These are phyloP conservation scores for Melanotaenia pygmaea DNA, from an alignment of 2,797 vertebrate species.

Conservation along the genomic window DNA sequence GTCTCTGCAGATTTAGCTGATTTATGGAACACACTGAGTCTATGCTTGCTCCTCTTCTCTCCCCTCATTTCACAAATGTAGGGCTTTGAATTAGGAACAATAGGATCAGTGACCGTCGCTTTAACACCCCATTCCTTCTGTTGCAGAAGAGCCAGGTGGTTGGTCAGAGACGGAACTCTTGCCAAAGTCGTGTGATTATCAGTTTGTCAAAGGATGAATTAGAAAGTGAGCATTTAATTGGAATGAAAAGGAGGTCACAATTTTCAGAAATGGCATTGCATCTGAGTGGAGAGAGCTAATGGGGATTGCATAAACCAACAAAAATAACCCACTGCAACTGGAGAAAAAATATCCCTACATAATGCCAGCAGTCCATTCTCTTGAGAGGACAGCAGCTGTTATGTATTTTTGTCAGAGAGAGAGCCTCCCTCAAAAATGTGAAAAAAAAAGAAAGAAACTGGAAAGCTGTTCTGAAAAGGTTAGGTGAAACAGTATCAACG, in stretches of 20 bases:
- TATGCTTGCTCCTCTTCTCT: conserved; percentile 47
- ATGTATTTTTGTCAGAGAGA: conserved; percentile 60
- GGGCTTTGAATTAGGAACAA: conserved; percentile 75
- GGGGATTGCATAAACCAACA: conserved; percentile 56
- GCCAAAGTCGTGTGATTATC: conserved; percentile 45
- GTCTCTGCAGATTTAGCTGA: conserved; percentile 80
- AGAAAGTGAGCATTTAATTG: conserved; percentile 69
- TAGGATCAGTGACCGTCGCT: conserved; percentile 50
- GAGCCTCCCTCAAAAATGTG: conserved; percentile 28
- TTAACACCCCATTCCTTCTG: conserved; percentile 53
- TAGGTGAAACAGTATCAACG: conserved; percentile 47
- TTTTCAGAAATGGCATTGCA: conserved; percentile 67
- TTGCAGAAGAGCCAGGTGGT: conserved; percentile 44
- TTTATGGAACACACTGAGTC: conserved; percentile 73
- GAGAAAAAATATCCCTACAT: conserved; percentile 67
- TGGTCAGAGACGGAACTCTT: conserved; percentile 46
- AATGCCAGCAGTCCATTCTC: conserved; percentile 71
- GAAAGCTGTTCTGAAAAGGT: conserved; percentile 63
- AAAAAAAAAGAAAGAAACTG: conserved; percentile 42
- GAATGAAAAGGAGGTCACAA: conserved; percentile 78
- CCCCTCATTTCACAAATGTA: conserved; percentile 69
- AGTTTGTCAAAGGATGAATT: conserved; percentile 56
- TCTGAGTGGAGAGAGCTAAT: conserved; percentile 54
- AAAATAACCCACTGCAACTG: conserved; percentile 80
- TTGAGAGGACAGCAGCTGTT: conserved; percentile 79